phyloP scores from a whole-genome alignment of 1,140 invertebrate species.

The Trachelipus rathkii region DNA sequence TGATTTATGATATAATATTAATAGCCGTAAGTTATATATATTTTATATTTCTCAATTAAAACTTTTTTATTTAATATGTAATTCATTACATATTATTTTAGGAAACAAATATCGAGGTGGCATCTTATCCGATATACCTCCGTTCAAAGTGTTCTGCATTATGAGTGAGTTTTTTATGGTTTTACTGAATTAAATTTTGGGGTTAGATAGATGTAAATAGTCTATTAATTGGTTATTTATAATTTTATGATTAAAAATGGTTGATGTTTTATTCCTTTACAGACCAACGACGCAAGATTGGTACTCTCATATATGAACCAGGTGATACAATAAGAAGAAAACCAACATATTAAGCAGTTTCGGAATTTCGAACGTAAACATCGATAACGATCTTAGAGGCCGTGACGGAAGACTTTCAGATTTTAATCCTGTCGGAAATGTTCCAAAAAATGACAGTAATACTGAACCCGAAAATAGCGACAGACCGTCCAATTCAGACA shows the following conservation, averaged over 20 bases:
- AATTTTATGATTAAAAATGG: not conserved
- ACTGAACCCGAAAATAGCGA: not conserved
- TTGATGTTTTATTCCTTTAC: not conserved
- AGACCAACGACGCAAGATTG: not conserved
- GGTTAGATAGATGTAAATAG: not conserved
- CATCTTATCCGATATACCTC: constrained; percentile 20
- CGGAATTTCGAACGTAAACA: not conserved
- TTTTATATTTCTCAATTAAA: no score
- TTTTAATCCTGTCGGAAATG: not conserved
- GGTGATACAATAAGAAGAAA: no score
- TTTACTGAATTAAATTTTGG: not conserved
- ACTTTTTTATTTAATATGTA: no score
- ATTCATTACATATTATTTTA: no score
- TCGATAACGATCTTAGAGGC: not conserved
- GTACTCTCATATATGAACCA: not conserved
- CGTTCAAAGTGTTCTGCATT: constrained; percentile 22
- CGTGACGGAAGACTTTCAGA: not conserved
- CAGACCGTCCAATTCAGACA: not conserved
- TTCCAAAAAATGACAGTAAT: not conserved
- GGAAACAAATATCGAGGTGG: no score
- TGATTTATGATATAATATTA: no score
- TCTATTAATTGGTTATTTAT: not conserved
- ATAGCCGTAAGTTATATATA: no score
- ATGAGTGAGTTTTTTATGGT: constrained; percentile 12
- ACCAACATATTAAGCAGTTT: not conserved